Evolutionary conservation across 1,140 invertebrate species (phyloP).

Genomic region (Globodera rostochiensis): DNA sequence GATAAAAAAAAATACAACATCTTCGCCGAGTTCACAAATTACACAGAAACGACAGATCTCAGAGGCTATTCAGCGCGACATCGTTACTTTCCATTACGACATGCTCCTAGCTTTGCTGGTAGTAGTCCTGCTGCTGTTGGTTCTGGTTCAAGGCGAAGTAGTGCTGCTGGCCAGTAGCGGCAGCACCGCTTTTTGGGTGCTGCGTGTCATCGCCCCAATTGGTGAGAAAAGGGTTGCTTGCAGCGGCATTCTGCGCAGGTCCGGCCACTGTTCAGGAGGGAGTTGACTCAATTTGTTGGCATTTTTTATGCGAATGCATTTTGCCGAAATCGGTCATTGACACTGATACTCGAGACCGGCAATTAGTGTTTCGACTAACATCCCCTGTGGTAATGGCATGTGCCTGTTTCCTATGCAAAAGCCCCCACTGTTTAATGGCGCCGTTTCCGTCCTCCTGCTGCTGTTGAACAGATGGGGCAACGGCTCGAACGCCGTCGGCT

Average conservation of each 20-base stretch:
- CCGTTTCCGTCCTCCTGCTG: background rate
- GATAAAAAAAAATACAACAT: too few relatives aligned
- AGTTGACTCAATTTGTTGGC: background rate
- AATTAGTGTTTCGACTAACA: too few relatives aligned
- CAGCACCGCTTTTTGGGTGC: too few relatives aligned
- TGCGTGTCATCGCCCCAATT: conserved; percentile 2
- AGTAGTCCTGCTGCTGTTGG: background rate
- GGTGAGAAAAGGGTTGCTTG: background rate
- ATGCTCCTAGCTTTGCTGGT: background rate
- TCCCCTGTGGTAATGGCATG: too few relatives aligned
- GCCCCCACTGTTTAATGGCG: background rate
- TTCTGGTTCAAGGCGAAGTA: background rate
- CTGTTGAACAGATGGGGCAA: background rate
- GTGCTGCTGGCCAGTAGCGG: background rate
- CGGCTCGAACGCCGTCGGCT: conserved; percentile 7
- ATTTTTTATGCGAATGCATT: background rate
- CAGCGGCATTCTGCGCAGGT: background rate
- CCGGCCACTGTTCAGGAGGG: background rate
- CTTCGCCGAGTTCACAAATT: too few relatives aligned
- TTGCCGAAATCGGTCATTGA: background rate
- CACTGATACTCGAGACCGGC: too few relatives aligned
- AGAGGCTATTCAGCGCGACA: too few relatives aligned
- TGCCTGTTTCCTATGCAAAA: too few relatives aligned
- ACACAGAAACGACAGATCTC: too few relatives aligned
- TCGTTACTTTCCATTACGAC: too few relatives aligned